Percentiles rank a stretch among this genome's conserved stretches.
These are phyloP conservation scores for Pterocles burchelli DNA, from an alignment of 2,113 vertebrate species.

Conservation along the genomic window DNA sequence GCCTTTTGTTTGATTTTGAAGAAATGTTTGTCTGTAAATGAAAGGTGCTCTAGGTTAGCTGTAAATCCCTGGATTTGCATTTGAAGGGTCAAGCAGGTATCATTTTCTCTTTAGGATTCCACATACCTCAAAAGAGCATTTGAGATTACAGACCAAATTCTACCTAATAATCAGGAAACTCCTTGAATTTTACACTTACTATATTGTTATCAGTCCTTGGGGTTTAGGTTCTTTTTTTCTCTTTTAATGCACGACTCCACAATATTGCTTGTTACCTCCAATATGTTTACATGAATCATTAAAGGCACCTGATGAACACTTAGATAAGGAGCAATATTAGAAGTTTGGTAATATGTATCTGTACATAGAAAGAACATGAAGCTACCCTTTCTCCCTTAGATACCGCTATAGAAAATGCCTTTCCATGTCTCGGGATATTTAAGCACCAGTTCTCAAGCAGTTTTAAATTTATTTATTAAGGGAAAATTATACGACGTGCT, in stretches of 20 bases:
- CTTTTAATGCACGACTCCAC: neutral
- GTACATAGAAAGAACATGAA: neutral
- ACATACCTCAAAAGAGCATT: neutral
- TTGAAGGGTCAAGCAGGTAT: neutral
- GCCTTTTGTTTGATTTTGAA: neutral
- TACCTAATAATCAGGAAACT: neutral
- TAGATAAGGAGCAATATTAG: neutral
- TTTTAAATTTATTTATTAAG: neutral
- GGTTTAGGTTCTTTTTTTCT: neutral
- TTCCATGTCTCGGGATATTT: neutral
- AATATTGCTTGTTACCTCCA: neutral
- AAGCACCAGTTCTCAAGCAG: neutral
- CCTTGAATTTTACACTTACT: neutral
- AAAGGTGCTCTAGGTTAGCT: neutral
- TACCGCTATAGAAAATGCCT: neutral
- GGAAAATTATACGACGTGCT: neutral
- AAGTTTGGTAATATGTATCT: neutral
- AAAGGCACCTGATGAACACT: neutral
- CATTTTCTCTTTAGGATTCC: neutral
- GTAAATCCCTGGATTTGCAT: neutral
- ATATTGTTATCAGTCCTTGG: neutral
- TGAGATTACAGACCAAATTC: neutral
- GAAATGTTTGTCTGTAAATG: neutral
- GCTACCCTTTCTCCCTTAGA: neutral
- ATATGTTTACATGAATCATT: neutral